Evolutionary conservation across 2,888 invertebrate species (phyloP), one percentile per base, ranked within the genome.

Genomic region (Tenthredo mesomela): DNA sequence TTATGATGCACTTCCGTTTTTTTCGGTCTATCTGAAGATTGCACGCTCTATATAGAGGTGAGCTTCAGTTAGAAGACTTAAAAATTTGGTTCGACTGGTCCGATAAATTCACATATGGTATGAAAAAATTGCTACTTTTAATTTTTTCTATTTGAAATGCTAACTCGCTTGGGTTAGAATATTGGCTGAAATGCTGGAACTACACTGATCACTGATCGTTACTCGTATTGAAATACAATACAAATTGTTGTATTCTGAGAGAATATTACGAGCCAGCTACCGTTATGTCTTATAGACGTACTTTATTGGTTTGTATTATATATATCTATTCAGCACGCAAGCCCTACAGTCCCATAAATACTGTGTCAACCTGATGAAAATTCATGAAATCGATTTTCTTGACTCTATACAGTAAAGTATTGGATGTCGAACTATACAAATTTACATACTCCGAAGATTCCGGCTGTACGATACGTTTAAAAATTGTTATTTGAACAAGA

Each of bases 291-390:
- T 29, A 29, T 12, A 5, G 50, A 54, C 33, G 25, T 50, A 77
- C 50, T 77, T 77, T 77, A 50, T 77, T 33, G 29, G 29, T 50
- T 54, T 18, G 77, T 47, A 29, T 54, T 18, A 54, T 47, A 29
- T 6, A 50, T 77, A n/a, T 77, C 18, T 29, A 77, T 77, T 15
- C 77, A n/a, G 77, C 77, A 77, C 54, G 77, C 77, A 33, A 77
- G 1, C 77, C 18, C 25, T 7, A 50, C 54, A 77, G n/a, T 77
- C 9, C 50, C 77, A 77, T 77, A 77, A 77, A 77, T 77, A 77
- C 25, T 47, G 54, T 54, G 50, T 54, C 50, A 77, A 77, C 77
- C 50, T 50, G 77, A 77, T 50, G 54, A 77, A 77, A 77, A 77
- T 50, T 77, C 50, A 77, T 77, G 50, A 15, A 18, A 77, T 77